Conservation (phyloP, 2,113 vertebrate species). For the Amphiprion ocellaris region DNA sequence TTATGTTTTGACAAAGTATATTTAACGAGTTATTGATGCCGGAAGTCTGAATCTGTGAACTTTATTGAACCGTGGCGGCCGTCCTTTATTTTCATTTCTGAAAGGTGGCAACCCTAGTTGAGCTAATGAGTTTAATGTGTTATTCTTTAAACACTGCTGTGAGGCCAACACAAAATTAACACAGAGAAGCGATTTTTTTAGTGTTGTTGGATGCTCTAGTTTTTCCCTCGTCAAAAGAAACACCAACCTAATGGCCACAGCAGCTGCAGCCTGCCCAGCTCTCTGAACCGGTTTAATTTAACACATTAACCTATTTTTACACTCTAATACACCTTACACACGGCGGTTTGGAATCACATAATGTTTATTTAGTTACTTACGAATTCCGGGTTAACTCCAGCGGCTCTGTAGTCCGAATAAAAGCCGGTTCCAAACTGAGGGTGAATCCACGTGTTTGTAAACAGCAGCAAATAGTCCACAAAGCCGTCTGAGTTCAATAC, state of each 20-base stretch:
- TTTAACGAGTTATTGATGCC: too few species aligned
- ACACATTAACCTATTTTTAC: background rate
- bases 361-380: constrained; percentile 14
- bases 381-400: rapidly evolving
- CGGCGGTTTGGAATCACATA: rapidly evolving
- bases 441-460: constrained; percentile 52
- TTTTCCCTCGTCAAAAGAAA: too few species aligned
- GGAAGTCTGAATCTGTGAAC: too few species aligned
- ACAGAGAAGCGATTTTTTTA: too few species aligned
- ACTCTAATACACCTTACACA: background rate
- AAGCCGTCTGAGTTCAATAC: background rate
- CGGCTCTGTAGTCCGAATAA: background rate
- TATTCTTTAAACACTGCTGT: too few species aligned
- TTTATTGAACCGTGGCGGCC: too few species aligned
- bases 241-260: background rate
- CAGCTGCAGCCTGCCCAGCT: background rate
- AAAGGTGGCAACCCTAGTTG: too few species aligned
- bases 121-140: too few species aligned
- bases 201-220: background rate
- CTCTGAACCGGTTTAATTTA: background rate
- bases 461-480: background rate
- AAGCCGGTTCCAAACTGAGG: background rate
- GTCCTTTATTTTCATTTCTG: too few species aligned
- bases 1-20: too few species aligned
- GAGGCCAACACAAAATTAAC: too few species aligned